These are phyloP conservation scores for Agrilus biguttatus DNA, from an alignment of 2,888 invertebrate genomes.

Conservation along the genomic window DNA sequence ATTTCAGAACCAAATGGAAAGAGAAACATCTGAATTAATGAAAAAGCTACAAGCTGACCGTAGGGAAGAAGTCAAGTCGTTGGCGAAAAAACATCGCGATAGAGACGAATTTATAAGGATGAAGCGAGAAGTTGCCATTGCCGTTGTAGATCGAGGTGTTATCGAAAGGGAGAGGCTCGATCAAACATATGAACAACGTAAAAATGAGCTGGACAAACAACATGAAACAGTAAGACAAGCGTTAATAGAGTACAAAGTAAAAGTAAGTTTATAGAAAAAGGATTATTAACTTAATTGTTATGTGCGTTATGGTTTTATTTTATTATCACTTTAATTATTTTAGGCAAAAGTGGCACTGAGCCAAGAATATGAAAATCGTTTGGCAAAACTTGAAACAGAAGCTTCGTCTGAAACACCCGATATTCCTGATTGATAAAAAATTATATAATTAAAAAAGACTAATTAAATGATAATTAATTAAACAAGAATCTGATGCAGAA, in stretches of 20 bases:
- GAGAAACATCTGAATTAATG: constrained; percentile 61
- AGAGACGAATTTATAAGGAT: constrained; percentile 79
- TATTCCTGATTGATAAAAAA: not conserved
- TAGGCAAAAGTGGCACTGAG: constrained; percentile 27
- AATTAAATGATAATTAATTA: too few species aligned
- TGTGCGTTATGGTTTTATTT: not conserved
- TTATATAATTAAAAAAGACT: too few species aligned
- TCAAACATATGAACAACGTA: constrained; percentile 59
- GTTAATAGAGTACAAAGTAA: constrained; percentile 49
- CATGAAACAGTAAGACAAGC: constrained; percentile 63
- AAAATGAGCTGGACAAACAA: constrained; percentile 58
- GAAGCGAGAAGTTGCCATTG: constrained; percentile 68
- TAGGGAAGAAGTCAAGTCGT: constrained; percentile 74
- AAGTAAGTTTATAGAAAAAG: constrained; percentile 29
- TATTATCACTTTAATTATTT: constrained; percentile 7
- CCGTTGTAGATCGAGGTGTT: constrained; percentile 80
- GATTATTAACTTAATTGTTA: not conserved
- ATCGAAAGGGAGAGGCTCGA: constrained; percentile 73
- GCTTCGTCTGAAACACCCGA: constrained; percentile 9
- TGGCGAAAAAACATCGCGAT: constrained; percentile 78
- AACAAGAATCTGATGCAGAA: too few species aligned
- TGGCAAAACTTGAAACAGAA: constrained; percentile 27
- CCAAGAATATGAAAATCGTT: constrained; percentile 30
- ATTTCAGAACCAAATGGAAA: constrained; percentile 43
- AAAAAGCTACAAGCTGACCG: constrained; percentile 68